phyloP scores from a whole-genome alignment of 1,140 invertebrate species.

The Amphibalanus amphitrite region DNA sequence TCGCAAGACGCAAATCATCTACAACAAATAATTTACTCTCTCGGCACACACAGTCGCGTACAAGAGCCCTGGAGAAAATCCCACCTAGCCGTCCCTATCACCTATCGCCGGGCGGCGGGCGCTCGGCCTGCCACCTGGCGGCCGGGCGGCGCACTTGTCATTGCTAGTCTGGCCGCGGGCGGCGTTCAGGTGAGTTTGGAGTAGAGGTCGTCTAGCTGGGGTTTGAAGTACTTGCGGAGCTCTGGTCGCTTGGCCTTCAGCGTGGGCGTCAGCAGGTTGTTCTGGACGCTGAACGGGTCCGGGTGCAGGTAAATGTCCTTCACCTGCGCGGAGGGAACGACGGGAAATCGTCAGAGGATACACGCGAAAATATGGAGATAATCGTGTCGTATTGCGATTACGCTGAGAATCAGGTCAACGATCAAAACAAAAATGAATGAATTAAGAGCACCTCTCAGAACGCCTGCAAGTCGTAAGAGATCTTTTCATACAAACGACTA shows the following conservation, averaged over 20 bases:
- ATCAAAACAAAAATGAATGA: no score
- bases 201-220: constrained; percentile 81
- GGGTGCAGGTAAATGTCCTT: constrained; percentile 88
- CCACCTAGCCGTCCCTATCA: not conserved
- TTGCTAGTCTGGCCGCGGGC: not conserved
- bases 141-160: not conserved
- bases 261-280: constrained; percentile 89
- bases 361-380: not conserved
- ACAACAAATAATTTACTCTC: not conserved
- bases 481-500: not conserved
- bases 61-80: not conserved
- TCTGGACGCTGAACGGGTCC: constrained; percentile 89
- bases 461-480: not conserved
- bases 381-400: not conserved
- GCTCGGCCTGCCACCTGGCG: not conserved
- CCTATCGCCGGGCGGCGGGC: not conserved
- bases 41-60: not conserved
- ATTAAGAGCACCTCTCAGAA: no score
- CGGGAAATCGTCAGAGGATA: not conserved
- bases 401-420: no score
- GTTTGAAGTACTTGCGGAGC: constrained; percentile 73
- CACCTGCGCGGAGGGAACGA: constrained; percentile 40
- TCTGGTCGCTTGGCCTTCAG: constrained; percentile 86
- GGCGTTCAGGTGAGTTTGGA: constrained; percentile 28
- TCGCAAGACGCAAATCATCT: not conserved